Conservation (phyloP, 1,140 invertebrate species). For the Saccostrea echinata region DNA sequence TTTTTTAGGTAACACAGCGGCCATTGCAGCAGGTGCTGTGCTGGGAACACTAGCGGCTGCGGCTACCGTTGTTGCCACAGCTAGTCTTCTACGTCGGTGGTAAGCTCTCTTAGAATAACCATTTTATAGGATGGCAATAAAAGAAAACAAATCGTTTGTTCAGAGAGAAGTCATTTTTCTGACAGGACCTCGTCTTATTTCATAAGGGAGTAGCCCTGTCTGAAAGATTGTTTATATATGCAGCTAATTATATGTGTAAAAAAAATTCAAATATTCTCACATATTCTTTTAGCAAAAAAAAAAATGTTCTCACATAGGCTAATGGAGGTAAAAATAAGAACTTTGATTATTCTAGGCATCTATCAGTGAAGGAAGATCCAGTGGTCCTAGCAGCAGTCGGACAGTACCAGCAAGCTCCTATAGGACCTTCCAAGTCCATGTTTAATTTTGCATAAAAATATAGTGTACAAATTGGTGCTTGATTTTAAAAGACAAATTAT, state of each 20-base stretch:
- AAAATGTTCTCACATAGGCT: too few relatives aligned
- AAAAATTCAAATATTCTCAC: too few relatives aligned
- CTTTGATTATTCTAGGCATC: background rate
- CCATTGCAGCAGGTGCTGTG: background rate
- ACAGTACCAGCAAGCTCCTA: conserved; percentile 27
- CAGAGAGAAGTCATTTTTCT: too few relatives aligned
- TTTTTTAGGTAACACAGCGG: conserved; percentile 31
- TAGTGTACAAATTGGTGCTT: background rate
- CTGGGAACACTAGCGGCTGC: background rate
- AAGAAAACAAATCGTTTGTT: too few relatives aligned
- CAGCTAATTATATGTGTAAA: too few relatives aligned
- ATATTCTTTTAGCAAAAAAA: too few relatives aligned
- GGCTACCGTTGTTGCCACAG: background rate
- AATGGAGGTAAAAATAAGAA: too few relatives aligned
- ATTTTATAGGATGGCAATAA: too few relatives aligned
- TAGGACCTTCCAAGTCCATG: conserved; percentile 7
- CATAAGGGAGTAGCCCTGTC: too few relatives aligned
- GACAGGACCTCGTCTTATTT: too few relatives aligned
- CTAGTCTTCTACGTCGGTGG: background rate
- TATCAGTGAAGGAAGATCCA: background rate
- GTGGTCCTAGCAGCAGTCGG: background rate
- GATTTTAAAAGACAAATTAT: background rate
- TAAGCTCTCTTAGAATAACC: background rate
- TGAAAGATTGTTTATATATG: too few relatives aligned
- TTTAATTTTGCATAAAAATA: background rate